Evolutionary conservation across 2,888 invertebrate genomes (phyloP), one percentile per base, ranked within the genome.

Genomic region (Atrina japonica): DNA sequence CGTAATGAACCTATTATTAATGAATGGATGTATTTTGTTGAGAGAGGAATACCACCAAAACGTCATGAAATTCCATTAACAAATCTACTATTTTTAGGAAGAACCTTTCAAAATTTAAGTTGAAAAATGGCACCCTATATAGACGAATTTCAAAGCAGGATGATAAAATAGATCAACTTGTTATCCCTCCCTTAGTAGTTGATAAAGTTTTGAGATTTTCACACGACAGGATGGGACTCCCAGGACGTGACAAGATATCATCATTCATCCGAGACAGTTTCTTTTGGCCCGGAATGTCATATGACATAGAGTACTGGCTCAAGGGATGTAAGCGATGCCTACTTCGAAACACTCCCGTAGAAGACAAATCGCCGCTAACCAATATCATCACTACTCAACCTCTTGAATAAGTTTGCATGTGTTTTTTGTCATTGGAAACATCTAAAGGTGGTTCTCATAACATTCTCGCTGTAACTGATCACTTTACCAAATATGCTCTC

Each of bases 191-290:
- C 7, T 30, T 25, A 23, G 52, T 43, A 49, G 14, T 55, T 40
- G n/a, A 58, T n/a, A 11, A 21, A 5, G 60, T 53, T 29, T 30
- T 73, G 5, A 18, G 29, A n/a, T 35, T n/a, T 25, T 35, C 66
- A 9, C 72, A 75, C 63, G 47, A 64, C n/a, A 55, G 72, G 0
- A 23, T 72, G 9, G 66, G 74, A 0, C 74, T 70, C 63, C 63
- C 59, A 41, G 74, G 70, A 16, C 27, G 70, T n/a, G 70, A 71
- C 43, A 18, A 65, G 29, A 71, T 66, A 2, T n/a, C 23, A 9
- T 50, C 60, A 27, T 27, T 65, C 3, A n/a, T 49, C 2, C 50
- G 58, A 16, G 53, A 63, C 11, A 25, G 69, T 9, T 69, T 69
- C n/a, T 55, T 45, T 47, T 69, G 55, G 63, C 69, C 45, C 9